phyloP scores from a whole-genome alignment of 2,888 invertebrate species.

The Dryadula phaetusa region DNA sequence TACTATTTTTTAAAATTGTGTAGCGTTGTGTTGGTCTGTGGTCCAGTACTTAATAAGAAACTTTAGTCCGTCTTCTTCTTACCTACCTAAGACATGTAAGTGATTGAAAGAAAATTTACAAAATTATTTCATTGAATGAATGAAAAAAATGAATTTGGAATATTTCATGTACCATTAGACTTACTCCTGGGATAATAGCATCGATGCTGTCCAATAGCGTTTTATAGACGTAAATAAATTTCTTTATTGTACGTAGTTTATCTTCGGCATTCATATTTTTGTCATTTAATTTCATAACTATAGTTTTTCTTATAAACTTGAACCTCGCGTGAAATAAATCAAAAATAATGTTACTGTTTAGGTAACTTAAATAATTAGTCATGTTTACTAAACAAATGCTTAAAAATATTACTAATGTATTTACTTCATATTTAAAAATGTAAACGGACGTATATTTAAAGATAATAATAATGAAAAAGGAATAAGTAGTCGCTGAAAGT shows the following conservation, averaged over 20 bases:
- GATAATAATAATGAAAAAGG: neutral
- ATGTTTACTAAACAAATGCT: neutral
- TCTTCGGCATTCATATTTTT: neutral
- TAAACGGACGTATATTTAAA: neutral
- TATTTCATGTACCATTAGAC: constrained; percentile 13
- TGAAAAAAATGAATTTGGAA: no score
- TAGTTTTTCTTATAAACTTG: neutral
- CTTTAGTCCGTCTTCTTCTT: no score
- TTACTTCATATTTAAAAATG: constrained; percentile 6
- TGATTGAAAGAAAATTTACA: no score
- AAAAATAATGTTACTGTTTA: neutral
- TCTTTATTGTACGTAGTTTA: constrained; percentile 4
- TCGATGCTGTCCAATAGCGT: neutral
- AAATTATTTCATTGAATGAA: no score
- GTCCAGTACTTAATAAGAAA: no score
- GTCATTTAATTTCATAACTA: constrained; percentile 8
- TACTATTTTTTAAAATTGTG: no score
- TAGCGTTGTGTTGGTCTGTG: no score
- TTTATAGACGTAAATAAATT: constrained; percentile 11
- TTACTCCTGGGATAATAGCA: constrained; percentile 6
- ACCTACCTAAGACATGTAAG: no score
- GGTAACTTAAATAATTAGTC: constrained; percentile 3
- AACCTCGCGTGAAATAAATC: neutral
- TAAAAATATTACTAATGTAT: neutral
- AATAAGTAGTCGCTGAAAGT: neutral